phyloP scores from a whole-genome alignment of 2,888 invertebrate species.

The Dermolepida albohirtum region DNA sequence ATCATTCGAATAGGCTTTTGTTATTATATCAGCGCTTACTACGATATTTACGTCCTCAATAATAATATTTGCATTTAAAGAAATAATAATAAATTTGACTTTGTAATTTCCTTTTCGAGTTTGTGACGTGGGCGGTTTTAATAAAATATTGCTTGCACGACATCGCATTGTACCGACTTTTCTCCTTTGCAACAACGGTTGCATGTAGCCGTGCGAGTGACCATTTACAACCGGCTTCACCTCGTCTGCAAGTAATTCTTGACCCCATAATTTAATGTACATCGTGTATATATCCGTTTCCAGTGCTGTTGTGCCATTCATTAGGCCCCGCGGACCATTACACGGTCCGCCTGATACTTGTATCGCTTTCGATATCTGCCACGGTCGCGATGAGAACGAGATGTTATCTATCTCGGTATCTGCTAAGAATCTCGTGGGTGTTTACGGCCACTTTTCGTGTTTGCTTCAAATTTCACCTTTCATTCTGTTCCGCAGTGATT shows the following conservation, averaged over 20 bases:
- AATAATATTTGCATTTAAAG: conserved; percentile 18
- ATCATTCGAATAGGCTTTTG: too few relatives aligned
- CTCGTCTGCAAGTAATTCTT: conserved; percentile 29
- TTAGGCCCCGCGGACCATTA: conserved; percentile 18
- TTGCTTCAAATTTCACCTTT: background rate
- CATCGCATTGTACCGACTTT: conserved; percentile 11
- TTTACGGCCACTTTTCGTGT: conserved; percentile 4
- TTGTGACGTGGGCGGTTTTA: conserved; percentile 18
- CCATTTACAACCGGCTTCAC: conserved; percentile 30
- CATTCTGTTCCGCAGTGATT: background rate
- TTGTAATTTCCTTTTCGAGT: conserved; percentile 8
- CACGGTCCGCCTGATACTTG: conserved; percentile 13
- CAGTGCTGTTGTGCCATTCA: conserved; percentile 13
- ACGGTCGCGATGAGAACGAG: conserved; percentile 22
- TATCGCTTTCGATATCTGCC: conserved; percentile 31
- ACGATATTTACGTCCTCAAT: background rate
- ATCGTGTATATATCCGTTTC: conserved; percentile 25
- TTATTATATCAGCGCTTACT: too few relatives aligned
- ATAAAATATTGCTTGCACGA: conserved; percentile 27
- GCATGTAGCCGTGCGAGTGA: conserved; percentile 23
- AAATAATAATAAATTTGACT: conserved; percentile 23
- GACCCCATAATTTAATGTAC: conserved; percentile 30
- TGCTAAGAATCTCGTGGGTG: conserved; percentile 8
- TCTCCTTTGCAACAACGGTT: conserved; percentile 26
- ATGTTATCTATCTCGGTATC: conserved; percentile 18